Evolutionary conservation across 2,113 vertebrate genomes (phyloP), one percentile per base, ranked within the genome.

Genomic region (Gobius niger): DNA sequence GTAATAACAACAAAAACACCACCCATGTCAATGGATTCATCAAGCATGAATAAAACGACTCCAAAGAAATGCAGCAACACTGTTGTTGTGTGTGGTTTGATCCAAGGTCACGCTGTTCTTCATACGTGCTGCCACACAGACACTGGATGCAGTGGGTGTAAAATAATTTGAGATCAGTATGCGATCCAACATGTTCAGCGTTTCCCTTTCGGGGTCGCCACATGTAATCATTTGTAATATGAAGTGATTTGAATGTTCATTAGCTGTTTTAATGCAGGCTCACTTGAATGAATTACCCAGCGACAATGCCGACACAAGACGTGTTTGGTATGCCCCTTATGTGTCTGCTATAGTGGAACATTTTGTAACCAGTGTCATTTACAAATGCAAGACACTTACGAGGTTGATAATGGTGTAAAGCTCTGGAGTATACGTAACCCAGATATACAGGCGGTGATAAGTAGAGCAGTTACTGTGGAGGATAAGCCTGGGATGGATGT

Each of bases 361-460:
- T 24, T 57, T 57, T 40, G 24, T 57, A 57, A 8, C 24, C 44
- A 3, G 54, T 40, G 54, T 57, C 54, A 14, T 57, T 57, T 57
- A 57, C 54, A 57, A 57, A 57, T 57, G 54, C 12, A 19, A 57
- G 54, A 57, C 54, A 57, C 54, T 57, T 57, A 57, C 5, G 54
- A 57, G 54, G 54, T 40, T 34, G 11, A 57, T 57, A 19, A 57
- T 40, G 24, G 54, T 57, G 54, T 57, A 57, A 57, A 40, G 54
- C 54, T 57, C 54, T 19, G 13, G 54, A 57, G 54, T 40, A 57
- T 57, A 57, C 12, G 14, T 57, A 57, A 57, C 54, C 54, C 54
- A 57, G 54, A 57, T 57, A 57, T 57, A 34, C 53, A 56, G 53
- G 54, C 19, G 10, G 18, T 14, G 54, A 41, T 19, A 57, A 57